Conservation (phyloP, 2,113 vertebrate genomes). For the Mandrillus leucophaeus region DNA sequence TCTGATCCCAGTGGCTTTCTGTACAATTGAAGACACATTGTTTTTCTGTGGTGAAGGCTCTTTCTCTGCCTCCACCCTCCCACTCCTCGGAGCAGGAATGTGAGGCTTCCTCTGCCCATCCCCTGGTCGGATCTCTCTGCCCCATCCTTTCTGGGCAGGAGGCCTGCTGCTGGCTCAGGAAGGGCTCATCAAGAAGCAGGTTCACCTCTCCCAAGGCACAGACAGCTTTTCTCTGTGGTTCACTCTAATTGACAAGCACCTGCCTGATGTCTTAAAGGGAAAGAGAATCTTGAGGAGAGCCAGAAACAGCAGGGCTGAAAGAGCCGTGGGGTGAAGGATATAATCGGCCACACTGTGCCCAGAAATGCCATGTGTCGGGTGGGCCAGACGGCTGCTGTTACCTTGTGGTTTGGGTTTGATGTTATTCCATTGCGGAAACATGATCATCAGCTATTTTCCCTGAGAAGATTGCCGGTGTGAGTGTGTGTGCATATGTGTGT, state of each 20-base stretch:
- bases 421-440: neutral
- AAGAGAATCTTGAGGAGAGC: neutral
- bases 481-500: too few relatives aligned
- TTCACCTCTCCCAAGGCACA: neutral
- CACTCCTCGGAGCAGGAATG: neutral
- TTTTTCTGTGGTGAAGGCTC: neutral
- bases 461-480: neutral
- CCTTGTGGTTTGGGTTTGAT: neutral
- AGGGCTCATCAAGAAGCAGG: neutral
- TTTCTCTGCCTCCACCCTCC: neutral
- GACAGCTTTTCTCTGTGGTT: neutral
- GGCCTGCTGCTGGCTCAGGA: neutral
- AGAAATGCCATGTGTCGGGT: neutral
- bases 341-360: neutral
- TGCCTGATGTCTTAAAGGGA: neutral
- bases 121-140: fast-evolving
- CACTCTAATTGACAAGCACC: neutral
- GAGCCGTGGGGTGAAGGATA: neutral
- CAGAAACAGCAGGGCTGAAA: neutral
- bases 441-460: neutral
- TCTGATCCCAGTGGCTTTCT: neutral
- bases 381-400: neutral
- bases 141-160: neutral
- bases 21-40: neutral
- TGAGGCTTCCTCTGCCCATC: fast-evolving